These are phyloP conservation scores for Cerastis rubricosa DNA, from an alignment of 2,888 invertebrate genomes.

Conservation along the genomic window DNA sequence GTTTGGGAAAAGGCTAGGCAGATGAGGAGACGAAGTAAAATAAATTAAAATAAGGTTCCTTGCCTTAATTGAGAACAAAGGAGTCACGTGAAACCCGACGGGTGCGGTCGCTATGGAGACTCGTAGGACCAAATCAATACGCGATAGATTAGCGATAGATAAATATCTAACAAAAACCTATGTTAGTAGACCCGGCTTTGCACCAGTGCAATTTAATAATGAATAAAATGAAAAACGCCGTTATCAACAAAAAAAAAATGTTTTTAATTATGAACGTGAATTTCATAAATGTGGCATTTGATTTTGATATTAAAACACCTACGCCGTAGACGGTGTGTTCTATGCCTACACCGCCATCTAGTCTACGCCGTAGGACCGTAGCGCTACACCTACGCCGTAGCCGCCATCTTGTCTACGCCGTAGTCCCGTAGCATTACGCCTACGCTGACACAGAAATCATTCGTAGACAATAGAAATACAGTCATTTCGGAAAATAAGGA, in stretches of 20 bases:
- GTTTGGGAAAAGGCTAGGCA: too few relatives aligned
- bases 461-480: background rate
- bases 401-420: constrained; percentile 17
- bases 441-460: background rate
- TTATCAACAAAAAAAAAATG: background rate
- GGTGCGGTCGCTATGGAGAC: background rate
- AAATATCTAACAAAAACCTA: background rate
- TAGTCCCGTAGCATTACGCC: constrained; percentile 6
- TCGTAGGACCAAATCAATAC: background rate
- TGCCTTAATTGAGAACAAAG: constrained; percentile 11
- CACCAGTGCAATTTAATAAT: background rate
- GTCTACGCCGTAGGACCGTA: background rate
- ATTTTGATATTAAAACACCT: background rate
- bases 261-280: too few relatives aligned
- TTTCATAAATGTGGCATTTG: background rate
- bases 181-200: background rate
- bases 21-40: too few relatives aligned
- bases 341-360: background rate
- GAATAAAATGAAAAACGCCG: background rate
- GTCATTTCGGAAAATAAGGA: too few relatives aligned
- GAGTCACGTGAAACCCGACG: background rate
- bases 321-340: background rate
- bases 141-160: background rate
- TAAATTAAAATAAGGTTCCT: background rate
- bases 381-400: too few relatives aligned